Conservation (phyloP, 2,113 vertebrate species). For the Bothrops jararaca region DNA sequence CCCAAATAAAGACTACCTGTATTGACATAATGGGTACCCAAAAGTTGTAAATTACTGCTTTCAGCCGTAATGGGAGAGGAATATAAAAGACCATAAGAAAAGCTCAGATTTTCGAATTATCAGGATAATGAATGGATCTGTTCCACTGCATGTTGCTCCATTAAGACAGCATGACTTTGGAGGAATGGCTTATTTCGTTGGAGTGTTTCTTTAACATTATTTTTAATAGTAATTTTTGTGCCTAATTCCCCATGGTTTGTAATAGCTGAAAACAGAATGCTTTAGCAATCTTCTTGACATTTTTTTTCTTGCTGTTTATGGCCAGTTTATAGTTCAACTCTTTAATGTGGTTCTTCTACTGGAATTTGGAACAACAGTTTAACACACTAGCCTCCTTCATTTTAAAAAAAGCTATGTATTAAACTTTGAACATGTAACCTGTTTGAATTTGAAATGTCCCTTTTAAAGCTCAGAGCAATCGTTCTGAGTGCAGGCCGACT, state of each 20-base stretch:
- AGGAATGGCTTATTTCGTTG: neutral
- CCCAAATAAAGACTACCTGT: neutral
- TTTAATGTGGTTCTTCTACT: constrained; percentile 1
- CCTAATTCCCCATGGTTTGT: neutral
- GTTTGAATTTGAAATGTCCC: neutral
- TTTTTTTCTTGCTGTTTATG: neutral
- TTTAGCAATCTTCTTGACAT: constrained; percentile 4
- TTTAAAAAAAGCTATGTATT: neutral
- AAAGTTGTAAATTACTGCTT: neutral
- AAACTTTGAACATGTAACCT: neutral
- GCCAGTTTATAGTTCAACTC: neutral
- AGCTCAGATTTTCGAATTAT: neutral
- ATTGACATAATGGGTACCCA: neutral
- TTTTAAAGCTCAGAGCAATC: neutral
- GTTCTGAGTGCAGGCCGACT: neutral
- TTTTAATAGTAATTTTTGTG: neutral
- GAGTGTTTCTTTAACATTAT: neutral
- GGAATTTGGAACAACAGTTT: neutral
- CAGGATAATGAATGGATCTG: neutral
- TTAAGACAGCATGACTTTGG: neutral
- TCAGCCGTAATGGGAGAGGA: neutral
- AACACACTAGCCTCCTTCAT: neutral
- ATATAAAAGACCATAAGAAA: neutral
- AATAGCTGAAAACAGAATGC: neutral
- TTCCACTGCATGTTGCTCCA: neutral